Evolutionary conservation across 2,113 vertebrate species (phyloP).

Genomic region (Glareola pratincola): DNA sequence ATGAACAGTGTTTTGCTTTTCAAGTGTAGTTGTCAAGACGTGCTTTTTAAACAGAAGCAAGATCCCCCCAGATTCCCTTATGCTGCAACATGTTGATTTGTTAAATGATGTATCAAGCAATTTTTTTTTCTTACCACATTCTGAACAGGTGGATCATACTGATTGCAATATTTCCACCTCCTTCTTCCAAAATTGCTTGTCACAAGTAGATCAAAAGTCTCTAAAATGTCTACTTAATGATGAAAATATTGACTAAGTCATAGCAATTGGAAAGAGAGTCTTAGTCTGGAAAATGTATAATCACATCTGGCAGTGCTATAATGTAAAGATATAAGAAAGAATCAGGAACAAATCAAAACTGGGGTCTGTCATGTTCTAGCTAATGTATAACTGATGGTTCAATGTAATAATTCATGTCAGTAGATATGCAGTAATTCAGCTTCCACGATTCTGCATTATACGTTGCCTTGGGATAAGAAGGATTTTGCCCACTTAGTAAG

Average conservation of each 20-base stretch:
- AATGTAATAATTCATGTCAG: not conserved
- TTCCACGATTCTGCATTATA: not conserved
- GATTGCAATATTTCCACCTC: not conserved
- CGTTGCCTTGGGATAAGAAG: not conserved
- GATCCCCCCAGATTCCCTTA: not conserved
- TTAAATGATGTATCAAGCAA: not conserved
- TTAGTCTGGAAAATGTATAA: not conserved
- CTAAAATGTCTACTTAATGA: not conserved
- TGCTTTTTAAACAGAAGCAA: not conserved
- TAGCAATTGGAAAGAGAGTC: not conserved
- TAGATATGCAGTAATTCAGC: not conserved
- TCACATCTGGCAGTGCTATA: not conserved
- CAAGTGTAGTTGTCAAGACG: not conserved
- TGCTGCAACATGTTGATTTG: not conserved
- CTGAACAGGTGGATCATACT: not conserved
- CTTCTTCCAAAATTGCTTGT: not conserved
- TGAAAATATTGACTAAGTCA: not conserved
- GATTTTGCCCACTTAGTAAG: not conserved
- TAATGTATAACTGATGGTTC: not conserved
- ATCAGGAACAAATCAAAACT: not conserved
- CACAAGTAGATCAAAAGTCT: not conserved
- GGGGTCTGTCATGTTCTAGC: not conserved
- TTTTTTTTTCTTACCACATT: not conserved
- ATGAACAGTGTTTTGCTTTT: not conserved
- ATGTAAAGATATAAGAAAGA: not conserved